Percentiles rank a stretch among this genome's conserved stretches.
Conservation (phyloP, 2,113 vertebrate species). For the Polypterus bichir region DNA sequence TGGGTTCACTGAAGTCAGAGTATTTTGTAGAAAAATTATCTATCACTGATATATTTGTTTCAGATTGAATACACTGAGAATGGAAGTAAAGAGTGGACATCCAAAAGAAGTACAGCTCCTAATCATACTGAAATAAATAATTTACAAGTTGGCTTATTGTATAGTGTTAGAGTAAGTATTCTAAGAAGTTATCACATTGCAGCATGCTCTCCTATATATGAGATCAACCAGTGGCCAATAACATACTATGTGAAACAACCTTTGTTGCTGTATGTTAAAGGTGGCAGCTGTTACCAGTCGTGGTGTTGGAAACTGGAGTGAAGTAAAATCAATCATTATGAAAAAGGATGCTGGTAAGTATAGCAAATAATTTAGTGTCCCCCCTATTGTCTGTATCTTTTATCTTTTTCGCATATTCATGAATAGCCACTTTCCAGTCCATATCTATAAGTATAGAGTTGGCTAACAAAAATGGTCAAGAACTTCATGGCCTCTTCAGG, state of each 20-base stretch:
- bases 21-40: too few species aligned
- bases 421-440: too few species aligned
- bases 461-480: too few species aligned
- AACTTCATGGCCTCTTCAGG: too few species aligned
- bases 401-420: too few species aligned
- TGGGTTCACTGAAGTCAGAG: too few species aligned
- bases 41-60: not conserved
- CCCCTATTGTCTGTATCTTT: not conserved
- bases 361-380: not conserved
- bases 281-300: constrained; percentile 87
- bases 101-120: constrained; percentile 48
- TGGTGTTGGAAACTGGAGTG: constrained; percentile 85
- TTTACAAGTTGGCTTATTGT: constrained; percentile 52
- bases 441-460: too few species aligned
- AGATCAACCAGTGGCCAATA: too few species aligned
- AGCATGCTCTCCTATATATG: too few species aligned
- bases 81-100: constrained; percentile 65
- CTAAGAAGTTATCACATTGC: too few species aligned
- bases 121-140: constrained; percentile 53
- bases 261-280: constrained; percentile 37
- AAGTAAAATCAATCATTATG: constrained; percentile 76
- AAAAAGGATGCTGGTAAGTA: constrained; percentile 40
- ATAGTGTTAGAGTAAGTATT: constrained; percentile 70
- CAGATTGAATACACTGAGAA: constrained; percentile 76
- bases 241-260: too few species aligned